Conservation (phyloP, 2,888 invertebrate species). For the Drosophila melanosoma region DNA sequence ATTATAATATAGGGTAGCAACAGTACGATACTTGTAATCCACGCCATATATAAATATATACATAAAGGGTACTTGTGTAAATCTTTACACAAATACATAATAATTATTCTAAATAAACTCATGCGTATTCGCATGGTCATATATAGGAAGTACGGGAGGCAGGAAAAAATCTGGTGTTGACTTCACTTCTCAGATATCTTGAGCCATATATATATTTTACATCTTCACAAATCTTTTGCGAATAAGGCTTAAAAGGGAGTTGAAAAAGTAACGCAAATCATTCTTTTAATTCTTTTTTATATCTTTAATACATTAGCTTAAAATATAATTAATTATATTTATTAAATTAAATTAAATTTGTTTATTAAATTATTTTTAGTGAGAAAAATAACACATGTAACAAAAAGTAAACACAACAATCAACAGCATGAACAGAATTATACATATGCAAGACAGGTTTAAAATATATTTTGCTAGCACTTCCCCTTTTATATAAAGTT, state of each 20-base stretch:
- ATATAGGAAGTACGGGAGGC: not conserved
- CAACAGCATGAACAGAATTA: slow-evolving; percentile 17
- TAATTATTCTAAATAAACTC: not conserved
- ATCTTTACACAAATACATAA: not conserved
- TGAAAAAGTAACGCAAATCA: not conserved
- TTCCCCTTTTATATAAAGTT: not conserved
- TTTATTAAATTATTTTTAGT: not conserved
- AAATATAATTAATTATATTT: not conserved
- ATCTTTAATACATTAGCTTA: not conserved
- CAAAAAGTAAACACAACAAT: slow-evolving; percentile 45
- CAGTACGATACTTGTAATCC: not conserved
- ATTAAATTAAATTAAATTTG: too few relatives aligned
- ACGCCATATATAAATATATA: not conserved
- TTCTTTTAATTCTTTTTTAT: not conserved
- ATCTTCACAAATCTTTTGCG: not conserved
- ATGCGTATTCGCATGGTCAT: not conserved
- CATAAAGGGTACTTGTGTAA: not conserved
- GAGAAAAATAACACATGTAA: not conserved
- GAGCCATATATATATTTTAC: not conserved
- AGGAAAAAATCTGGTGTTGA: not conserved
- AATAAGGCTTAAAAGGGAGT: not conserved
- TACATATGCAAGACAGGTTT: not conserved
- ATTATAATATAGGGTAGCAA: too few relatives aligned
- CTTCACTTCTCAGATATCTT: not conserved
- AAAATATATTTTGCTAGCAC: not conserved